phyloP scores from a whole-genome alignment of 2,888 invertebrate genomes.

The Acrobeloides nanus region DNA sequence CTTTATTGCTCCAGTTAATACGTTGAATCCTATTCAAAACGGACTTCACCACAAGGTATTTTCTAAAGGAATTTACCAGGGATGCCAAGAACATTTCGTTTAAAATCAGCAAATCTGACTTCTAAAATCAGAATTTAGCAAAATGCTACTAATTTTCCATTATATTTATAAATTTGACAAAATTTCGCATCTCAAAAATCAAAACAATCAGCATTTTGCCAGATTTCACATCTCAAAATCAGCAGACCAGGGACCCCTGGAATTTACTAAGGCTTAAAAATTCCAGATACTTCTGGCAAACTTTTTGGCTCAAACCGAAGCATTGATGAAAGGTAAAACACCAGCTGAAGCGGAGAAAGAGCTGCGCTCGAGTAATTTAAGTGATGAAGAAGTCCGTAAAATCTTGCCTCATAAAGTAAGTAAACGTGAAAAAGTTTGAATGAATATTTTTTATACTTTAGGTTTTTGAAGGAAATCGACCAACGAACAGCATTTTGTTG shows the following conservation, averaged over 20 bases:
- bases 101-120: no score
- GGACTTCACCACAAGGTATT: constrained; percentile 75
- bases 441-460: constrained; percentile 29
- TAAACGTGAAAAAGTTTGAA: no score
- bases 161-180: no score
- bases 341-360: constrained; percentile 69
- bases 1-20: constrained; percentile 85
- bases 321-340: constrained; percentile 78
- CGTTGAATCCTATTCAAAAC: constrained; percentile 75
- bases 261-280: constrained; percentile 1
- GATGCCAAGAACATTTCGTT: no score
- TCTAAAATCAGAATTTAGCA: no score
- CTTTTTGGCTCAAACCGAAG: constrained; percentile 96
- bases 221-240: no score
- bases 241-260: no score
- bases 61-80: background rate
- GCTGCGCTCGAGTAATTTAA: constrained; percentile 71
- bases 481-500: constrained; percentile 90
- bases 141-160: no score
- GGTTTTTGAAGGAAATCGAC: constrained; percentile 87
- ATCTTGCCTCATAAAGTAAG: constrained; percentile 81
- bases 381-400: constrained; percentile 67
- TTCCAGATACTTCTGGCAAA: constrained; percentile 78
- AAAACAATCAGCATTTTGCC: no score
- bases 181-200: no score